Percentiles rank a stretch among this genome's conserved stretches.
Conservation (phyloP, 2,888 invertebrate species). For the Atethmia centrago region DNA sequence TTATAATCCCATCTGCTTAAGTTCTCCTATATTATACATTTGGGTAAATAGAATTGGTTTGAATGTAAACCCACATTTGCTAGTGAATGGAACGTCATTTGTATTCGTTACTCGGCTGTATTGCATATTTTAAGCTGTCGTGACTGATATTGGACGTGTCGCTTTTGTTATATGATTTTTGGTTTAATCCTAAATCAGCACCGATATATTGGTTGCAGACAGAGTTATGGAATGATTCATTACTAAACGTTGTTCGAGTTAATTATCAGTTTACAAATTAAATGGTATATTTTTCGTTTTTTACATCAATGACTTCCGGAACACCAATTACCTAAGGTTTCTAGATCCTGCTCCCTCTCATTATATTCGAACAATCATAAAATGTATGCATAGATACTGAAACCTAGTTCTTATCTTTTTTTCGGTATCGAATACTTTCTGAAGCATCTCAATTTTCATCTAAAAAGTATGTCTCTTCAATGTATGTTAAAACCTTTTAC, state of each 20-base stretch:
- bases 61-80: constrained; percentile 21
- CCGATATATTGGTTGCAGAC: constrained; percentile 16
- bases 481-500: constrained; percentile 5
- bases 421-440: constrained; percentile 45
- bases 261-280: not conserved
- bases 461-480: constrained; percentile 11
- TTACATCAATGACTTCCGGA: not conserved
- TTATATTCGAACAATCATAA: constrained; percentile 33
- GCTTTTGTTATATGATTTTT: constrained; percentile 21
- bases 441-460: constrained; percentile 23
- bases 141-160: constrained; percentile 16
- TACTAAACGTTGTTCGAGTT: not conserved
- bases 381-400: not conserved
- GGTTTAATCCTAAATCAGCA: constrained; percentile 36
- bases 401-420: constrained; percentile 16
- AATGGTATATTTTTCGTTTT: not conserved
- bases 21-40: constrained; percentile 27
- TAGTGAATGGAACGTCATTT: constrained; percentile 38
- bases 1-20: constrained; percentile 39
- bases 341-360: constrained; percentile 12
- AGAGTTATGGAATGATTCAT: constrained; percentile 13
- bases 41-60: constrained; percentile 11
- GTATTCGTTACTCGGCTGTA: constrained; percentile 40
- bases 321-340: not conserved
- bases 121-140: constrained; percentile 26